phyloP scores from a whole-genome alignment of 2,113 vertebrate species.

The Numida meleagris region DNA sequence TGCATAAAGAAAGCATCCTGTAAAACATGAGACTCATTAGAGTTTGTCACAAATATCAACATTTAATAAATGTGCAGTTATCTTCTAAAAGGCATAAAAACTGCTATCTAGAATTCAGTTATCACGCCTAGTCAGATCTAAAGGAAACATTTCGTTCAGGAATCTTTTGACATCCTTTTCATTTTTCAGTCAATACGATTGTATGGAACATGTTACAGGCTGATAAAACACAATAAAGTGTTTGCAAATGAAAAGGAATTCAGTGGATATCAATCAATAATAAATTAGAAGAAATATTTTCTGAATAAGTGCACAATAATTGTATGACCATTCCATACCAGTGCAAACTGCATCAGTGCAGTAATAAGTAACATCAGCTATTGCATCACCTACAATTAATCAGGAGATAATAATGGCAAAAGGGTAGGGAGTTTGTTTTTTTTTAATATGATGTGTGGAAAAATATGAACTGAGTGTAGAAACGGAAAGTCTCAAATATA shows the following conservation, averaged over 20 bases:
- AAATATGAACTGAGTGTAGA: background rate
- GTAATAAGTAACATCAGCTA: background rate
- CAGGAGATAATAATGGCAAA: background rate
- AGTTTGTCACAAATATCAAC: background rate
- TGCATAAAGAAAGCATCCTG: background rate
- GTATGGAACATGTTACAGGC: background rate
- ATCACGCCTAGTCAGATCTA: background rate
- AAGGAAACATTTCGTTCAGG: background rate
- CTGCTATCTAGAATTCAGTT: background rate
- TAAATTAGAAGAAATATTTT: constrained; percentile 49
- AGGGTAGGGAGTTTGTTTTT: background rate
- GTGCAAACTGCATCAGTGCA: background rate
- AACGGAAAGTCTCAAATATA: background rate
- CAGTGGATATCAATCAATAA: constrained; percentile 32
- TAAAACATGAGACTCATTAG: background rate
- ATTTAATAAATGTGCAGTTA: background rate
- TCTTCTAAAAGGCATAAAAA: background rate
- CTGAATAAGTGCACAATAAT: constrained; percentile 9
- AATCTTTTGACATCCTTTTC: constrained; percentile 3
- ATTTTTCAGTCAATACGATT: constrained; percentile 27
- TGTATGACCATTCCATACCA: background rate
- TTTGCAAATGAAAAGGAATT: constrained; percentile 12
- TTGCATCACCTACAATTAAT: background rate
- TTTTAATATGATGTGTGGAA: background rate
- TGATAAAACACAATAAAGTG: constrained; percentile 5